A percentile compares a stretch with the other conserved stretches of the same genome.
phyloP scores from a whole-genome alignment of 2,113 vertebrate genomes.

The Falcunculus frontatus region DNA sequence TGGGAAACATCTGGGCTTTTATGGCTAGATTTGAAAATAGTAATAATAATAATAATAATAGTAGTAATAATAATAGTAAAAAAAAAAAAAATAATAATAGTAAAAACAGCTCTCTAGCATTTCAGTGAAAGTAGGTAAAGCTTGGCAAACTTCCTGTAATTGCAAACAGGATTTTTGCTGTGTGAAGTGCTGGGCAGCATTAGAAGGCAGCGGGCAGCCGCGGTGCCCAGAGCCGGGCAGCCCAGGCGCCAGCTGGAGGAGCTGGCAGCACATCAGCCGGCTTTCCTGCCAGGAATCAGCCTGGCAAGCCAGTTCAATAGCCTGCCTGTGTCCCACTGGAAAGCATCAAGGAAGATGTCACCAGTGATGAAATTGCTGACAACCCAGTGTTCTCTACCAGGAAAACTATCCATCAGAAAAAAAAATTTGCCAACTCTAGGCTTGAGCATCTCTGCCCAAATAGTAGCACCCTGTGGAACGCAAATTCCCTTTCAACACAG shows the following conservation, averaged over 20 bases:
- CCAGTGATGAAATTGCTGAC: neutral
- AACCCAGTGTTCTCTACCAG: accelerated
- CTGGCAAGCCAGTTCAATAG: neutral
- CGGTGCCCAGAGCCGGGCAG: neutral
- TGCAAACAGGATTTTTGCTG: neutral
- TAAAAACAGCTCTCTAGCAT: neutral
- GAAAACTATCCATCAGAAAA: neutral
- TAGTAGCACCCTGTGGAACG: neutral
- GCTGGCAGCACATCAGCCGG: neutral
- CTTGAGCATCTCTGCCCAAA: neutral
- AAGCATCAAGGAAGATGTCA: neutral
- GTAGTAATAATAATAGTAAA: neutral
- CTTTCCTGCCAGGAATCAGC: neutral
- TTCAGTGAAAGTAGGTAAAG: neutral
- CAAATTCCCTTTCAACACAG: neutral
- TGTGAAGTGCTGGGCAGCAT: neutral
- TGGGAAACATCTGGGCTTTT: neutral
- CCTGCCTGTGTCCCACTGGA: neutral
- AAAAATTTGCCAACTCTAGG: neutral
- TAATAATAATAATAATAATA: neutral
- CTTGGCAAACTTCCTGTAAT: neutral
- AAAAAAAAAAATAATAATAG: neutral
- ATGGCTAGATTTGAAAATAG: neutral
- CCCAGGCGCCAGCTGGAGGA: neutral
- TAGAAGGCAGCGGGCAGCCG: neutral